Percentiles rank a stretch among this genome's conserved stretches.
Conservation (phyloP, 2,113 vertebrate genomes). For the Collichthys lucidus region DNA sequence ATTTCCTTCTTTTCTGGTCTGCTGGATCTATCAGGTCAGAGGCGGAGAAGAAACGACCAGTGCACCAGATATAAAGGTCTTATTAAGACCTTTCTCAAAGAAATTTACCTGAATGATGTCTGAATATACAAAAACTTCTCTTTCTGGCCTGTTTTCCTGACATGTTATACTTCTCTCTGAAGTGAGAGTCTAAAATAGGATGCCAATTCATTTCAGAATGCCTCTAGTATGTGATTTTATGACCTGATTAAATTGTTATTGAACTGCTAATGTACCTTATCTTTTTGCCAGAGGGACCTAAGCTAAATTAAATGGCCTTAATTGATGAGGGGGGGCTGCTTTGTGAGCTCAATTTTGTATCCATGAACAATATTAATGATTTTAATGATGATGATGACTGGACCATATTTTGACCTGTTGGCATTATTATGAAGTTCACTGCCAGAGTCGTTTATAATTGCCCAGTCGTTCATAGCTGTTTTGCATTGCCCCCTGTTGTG, state of each 20-base stretch:
- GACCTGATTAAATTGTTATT: conserved; percentile 61
- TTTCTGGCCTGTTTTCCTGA: conserved; percentile 18
- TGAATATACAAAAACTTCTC: background rate
- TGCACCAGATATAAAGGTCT: conserved; percentile 3
- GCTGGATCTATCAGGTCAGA: conserved; percentile 50
- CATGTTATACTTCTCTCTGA: conserved; percentile 22
- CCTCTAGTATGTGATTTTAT: conserved; percentile 58
- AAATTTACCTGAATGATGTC: background rate
- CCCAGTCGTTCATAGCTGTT: background rate
- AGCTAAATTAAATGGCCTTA: conserved; percentile 52
- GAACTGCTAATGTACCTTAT: conserved; percentile 20
- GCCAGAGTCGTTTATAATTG: background rate
- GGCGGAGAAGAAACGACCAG: conserved; percentile 22
- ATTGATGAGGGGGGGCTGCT: conserved; percentile 1
- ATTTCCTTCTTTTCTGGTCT: conserved; percentile 70
- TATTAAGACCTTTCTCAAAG: background rate
- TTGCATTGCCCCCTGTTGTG: conserved; percentile 58
- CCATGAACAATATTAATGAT: background rate
- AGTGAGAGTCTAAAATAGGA: conserved; percentile 53
- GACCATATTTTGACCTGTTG: background rate
- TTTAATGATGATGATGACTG: background rate
- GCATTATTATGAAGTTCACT: background rate
- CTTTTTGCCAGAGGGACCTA: conserved; percentile 46
- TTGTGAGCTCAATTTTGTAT: background rate
- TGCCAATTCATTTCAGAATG: conserved; percentile 51